These are phyloP conservation scores for Hypselothyrea guttata DNA, from an alignment of 2,888 invertebrate species.

Conservation along the genomic window DNA sequence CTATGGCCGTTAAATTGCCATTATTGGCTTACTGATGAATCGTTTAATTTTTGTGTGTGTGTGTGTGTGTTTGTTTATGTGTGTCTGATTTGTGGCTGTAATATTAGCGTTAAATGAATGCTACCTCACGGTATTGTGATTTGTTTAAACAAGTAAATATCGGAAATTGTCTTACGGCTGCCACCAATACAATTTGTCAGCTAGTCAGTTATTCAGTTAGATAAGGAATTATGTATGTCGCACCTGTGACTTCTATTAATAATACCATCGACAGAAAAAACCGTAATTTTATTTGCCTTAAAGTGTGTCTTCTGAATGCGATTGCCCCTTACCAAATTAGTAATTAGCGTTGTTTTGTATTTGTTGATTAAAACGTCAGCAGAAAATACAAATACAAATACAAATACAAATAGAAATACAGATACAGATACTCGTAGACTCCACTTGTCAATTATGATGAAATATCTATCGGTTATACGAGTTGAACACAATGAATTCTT, in stretches of 20 bases:
- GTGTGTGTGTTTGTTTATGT: too few species aligned
- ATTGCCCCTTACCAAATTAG: conserved; percentile 41
- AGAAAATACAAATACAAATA: conserved; percentile 9
- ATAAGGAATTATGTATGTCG: conserved; percentile 52
- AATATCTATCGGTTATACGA: conserved; percentile 20
- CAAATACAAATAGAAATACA: too few species aligned
- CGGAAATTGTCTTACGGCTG: conserved; percentile 40
- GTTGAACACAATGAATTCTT: conserved; percentile 10
- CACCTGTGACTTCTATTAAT: conserved; percentile 44
- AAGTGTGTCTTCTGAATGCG: conserved; percentile 26
- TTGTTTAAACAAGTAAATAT: conserved; percentile 23
- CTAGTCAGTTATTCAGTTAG: too few species aligned
- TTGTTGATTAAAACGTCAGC: conserved; percentile 56
- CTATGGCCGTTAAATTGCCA: conserved; percentile 59
- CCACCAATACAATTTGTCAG: conserved; percentile 26
- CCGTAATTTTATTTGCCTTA: conserved; percentile 55
- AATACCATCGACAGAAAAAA: conserved; percentile 35
- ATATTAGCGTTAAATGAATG: conserved; percentile 13
- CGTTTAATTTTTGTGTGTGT: too few species aligned
- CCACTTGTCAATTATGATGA: conserved; percentile 10
- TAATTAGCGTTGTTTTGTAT: conserved; percentile 51
- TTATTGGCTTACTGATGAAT: conserved; percentile 67
- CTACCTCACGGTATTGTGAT: conserved; percentile 3
- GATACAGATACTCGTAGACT: too few species aligned
- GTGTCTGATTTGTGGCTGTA: conserved; percentile 24